Evolutionary conservation across 2,888 invertebrate species (phyloP), one percentile per base, ranked within the genome.

Genomic region (Phyto melanocephala): DNA sequence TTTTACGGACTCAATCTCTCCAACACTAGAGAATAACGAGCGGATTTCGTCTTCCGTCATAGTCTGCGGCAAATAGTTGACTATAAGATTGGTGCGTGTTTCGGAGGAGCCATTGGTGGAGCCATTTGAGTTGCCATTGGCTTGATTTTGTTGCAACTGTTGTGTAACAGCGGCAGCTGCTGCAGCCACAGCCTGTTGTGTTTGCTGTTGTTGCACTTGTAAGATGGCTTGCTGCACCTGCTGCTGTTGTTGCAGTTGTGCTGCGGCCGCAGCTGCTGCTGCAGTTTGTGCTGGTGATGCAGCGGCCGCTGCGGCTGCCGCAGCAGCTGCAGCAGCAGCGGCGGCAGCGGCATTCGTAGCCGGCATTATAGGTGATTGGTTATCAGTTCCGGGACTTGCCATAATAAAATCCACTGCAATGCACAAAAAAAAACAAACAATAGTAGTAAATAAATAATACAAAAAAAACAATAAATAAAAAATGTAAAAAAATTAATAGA

Each of bases 11-110:
- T 99, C 99, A 84, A 99, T 98, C 92, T 99, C 99, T 78, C 99
- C 99, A 90, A 99, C 98, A 91, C 97, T 98, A 75, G 98, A 97
- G 93, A 99, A 99, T 72, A 99, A 94, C 77, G 98, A 97, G 85
- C 99, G 94, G 85, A 99, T 99, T 92, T 99, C 99, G 92, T 99
- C 99, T 92, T 99, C 99, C 76, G 98, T 98, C 99, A 99, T 99
- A 88, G 97, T 98, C 93, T 99, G 99, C 84, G 99, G 99, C 92
- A 99, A 94, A 92, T 99, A 99, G 93, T 99, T 99, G 90, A 99
- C 99, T 92, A 99, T 99, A 87, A 99, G 95, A 93, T 99, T 99
- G 87, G 99, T 99, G 93, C 98, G 97, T 89, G 97, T 97, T 93
- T 98, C 98, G 92, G 96, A 96, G 89, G 95, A 94, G 90, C 95